Base-by-base conservation (phyloP, 2,113 vertebrate species). In the Polyodon spathula region DNA sequence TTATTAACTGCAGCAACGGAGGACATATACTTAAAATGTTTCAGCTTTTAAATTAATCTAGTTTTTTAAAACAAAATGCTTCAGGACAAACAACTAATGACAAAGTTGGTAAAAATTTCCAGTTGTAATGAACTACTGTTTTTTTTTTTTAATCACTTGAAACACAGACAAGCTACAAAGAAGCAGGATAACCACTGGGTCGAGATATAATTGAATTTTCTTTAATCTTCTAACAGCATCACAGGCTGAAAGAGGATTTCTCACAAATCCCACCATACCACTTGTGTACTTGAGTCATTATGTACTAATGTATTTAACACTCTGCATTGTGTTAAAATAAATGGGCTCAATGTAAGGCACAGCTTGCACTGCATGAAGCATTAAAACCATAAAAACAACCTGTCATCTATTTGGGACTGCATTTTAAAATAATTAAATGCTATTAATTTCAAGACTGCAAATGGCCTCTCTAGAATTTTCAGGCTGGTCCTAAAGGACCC, bases 171-270 rank as follows among this genome's bases (percentile, higher is more conserved):
- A 7, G 11, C 12, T n/a, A 50, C 27, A 50, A 14, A 50, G 9
- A 6, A 50, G 17, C 17, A 37, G 53, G 5, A 4, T 17, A 27
- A 55, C 37, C 11, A 37, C 17, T 37, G 10, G 8, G 4, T 4
- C 27, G 27, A 38, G 53, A 55, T 55, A 55, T 55, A 55, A 55
- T 55, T 6, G 53, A 12, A 55, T 55, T 55, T 17, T 4, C 17
- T 8, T 55, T 37, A 55, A 55, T 55, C 53, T 38, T 38, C 4
- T 55, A 55, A 55, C 6, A 55, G 11, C 16, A 27, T 54, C 53
- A 16, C 16, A 5, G 53, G 53, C 16, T 55, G 53, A 27, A 27
- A 37, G 37, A 12, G 17, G 4, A 12, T 9, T 55, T 55, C 8
- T 27, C n/a, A 4, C 15, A 55, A 55, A 55, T 7, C 53, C 27